Evolutionary conservation across 2,797 vertebrate genomes (phyloP).

Genomic region (Lacerta agilis): DNA sequence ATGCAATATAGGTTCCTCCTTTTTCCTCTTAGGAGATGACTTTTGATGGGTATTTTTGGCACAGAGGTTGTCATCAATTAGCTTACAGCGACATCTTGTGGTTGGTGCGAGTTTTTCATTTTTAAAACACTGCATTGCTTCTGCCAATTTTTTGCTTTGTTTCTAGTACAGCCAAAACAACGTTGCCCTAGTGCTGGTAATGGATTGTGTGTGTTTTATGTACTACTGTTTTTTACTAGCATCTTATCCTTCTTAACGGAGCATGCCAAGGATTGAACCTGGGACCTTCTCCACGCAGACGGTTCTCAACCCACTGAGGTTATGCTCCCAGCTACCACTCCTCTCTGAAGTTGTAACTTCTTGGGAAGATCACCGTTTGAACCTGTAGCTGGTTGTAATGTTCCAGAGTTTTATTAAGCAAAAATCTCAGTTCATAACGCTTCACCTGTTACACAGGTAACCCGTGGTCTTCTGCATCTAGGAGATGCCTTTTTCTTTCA

Average conservation of each 20-base stretch:
- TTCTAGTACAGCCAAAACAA: too few species aligned
- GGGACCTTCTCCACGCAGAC: not conserved
- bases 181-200: too few species aligned
- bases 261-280: not conserved
- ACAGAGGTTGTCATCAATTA: not conserved
- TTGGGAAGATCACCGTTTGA: not conserved
- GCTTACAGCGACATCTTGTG: not conserved
- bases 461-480: not conserved
- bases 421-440: not conserved
- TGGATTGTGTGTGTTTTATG: too few species aligned
- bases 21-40: too few species aligned
- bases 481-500: not conserved
- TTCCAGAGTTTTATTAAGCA: not conserved
- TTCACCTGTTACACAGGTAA: not conserved
- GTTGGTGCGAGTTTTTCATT: not conserved
- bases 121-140: not conserved
- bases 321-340: too few species aligned
- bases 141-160: too few species aligned
- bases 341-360: not conserved
- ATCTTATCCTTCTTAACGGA: not conserved
- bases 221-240: not conserved
- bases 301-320: not conserved
- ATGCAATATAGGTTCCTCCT: not conserved
- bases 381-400: rapidly evolving
- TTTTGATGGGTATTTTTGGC: not conserved